These are phyloP conservation scores for Lates japonicus DNA, from an alignment of 2,797 vertebrate species.

Conservation along the genomic window DNA sequence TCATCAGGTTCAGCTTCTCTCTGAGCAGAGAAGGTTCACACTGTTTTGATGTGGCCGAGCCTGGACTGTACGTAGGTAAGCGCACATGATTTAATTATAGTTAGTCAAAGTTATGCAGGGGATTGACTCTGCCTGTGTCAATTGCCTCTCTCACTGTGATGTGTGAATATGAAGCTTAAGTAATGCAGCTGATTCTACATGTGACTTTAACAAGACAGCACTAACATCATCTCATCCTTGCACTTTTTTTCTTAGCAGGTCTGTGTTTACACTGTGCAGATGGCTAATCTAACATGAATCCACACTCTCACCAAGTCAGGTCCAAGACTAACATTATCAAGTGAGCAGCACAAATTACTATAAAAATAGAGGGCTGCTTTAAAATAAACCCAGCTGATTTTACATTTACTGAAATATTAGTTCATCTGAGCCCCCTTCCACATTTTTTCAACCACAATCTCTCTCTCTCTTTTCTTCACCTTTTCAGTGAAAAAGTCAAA, in stretches of 20 bases:
- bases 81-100: conserved; percentile 56
- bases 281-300: conserved; percentile 84
- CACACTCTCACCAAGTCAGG: conserved; percentile 79
- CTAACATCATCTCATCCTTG: conserved; percentile 72
- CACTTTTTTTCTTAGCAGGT: conserved; percentile 76
- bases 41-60: conserved; percentile 61
- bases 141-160: conserved; percentile 32
- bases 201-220: conserved; percentile 69
- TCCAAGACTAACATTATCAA: conserved; percentile 91
- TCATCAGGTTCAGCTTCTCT: conserved; percentile 70
- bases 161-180: conserved; percentile 37
- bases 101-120: conserved; percentile 25
- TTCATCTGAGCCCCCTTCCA: conserved; percentile 80
- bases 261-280: conserved; percentile 87
- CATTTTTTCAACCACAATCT: conserved; percentile 71
- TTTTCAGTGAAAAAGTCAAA: conserved; percentile 83
- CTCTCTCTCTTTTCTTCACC: conserved; percentile 64
- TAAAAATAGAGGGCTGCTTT: conserved; percentile 87
- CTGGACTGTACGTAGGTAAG: conserved; percentile 15
- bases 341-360: conserved; percentile 89
- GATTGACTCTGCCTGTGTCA: conserved; percentile 33
- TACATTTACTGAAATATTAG: conserved; percentile 89
- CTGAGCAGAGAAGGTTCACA: conserved; percentile 46
- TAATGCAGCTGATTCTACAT: conserved; percentile 29
- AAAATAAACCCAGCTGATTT: conserved; percentile 91